A percentile compares a stretch with the other conserved stretches of the same genome.
These are phyloP conservation scores for Beroe forskalii DNA, from an alignment of 37 sponge, comb jelly and placozoan genomes.

Conservation along the genomic window DNA sequence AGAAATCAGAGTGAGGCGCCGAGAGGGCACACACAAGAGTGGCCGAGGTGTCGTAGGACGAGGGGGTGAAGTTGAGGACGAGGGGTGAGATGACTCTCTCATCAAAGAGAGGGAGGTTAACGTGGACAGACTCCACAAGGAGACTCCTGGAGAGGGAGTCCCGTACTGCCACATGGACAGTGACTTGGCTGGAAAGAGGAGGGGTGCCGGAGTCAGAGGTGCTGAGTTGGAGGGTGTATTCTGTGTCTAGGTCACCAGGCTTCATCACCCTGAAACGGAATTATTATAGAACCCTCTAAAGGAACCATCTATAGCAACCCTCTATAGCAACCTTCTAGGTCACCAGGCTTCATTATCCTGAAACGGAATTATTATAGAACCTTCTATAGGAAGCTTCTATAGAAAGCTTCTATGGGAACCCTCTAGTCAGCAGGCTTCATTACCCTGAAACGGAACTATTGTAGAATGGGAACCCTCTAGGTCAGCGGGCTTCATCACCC, in stretches of 20 bases:
- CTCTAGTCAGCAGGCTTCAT: background rate
- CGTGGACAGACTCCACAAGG: background rate
- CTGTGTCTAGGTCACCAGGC: background rate
- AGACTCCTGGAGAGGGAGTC: background rate
- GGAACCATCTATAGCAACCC: too few species aligned
- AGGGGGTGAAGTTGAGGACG: background rate
- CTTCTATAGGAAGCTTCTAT: too few species aligned
- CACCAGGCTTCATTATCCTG: background rate
- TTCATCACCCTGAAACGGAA: background rate
- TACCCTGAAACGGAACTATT: conserved; percentile 1
- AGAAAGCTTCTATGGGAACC: too few species aligned
- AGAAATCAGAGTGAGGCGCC: background rate
- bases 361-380: too few species aligned
- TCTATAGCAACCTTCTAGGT: too few species aligned
- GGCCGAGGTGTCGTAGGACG: background rate
- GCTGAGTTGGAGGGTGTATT: background rate
- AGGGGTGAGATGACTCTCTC: background rate
- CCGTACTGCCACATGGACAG: background rate
- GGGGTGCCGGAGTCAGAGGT: conserved; percentile 35
- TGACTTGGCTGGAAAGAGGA: background rate
- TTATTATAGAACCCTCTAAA: too few species aligned
- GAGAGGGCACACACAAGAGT: conserved; percentile 9
- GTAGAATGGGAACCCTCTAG: too few species aligned
- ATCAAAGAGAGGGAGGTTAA: conserved; percentile 45
- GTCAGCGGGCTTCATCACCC: background rate